phyloP scores from a whole-genome alignment of 1,140 invertebrate species.

The Neoseiulus cucumeris region DNA sequence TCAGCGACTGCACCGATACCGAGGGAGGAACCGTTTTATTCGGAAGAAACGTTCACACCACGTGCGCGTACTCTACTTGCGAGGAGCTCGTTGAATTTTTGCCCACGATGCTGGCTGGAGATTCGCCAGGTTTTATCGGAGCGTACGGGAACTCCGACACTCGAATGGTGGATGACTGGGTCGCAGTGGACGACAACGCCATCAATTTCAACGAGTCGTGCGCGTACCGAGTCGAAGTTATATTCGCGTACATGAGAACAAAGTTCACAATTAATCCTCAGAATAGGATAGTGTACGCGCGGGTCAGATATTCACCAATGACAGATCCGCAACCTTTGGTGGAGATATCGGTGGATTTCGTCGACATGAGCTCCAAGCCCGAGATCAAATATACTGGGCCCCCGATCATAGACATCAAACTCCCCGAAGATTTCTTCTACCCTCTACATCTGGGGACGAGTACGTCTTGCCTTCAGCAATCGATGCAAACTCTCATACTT shows the following conservation, averaged over 20 bases:
- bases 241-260: not conserved
- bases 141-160: not conserved
- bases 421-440: slow-evolving; percentile 48
- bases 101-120: not conserved
- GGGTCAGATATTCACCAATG: not conserved
- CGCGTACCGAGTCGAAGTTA: not conserved
- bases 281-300: not conserved
- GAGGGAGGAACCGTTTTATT: not conserved
- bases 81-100: not conserved
- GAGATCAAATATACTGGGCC: slow-evolving; percentile 27
- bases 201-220: not conserved
- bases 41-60: not conserved
- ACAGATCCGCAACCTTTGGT: not conserved
- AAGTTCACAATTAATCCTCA: not conserved
- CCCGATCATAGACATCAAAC: slow-evolving; percentile 37
- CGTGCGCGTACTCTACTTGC: not conserved
- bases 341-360: not conserved
- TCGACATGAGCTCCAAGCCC: not conserved
- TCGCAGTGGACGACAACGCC: not conserved
- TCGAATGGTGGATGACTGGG: not conserved
- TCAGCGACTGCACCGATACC: not conserved
- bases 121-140: not conserved
- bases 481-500: no score
- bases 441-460: slow-evolving; percentile 31
- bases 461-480: no score